phyloP scores from a whole-genome alignment of 2,888 invertebrate genomes.

The Pseudococcus jackbeardsleyi region DNA sequence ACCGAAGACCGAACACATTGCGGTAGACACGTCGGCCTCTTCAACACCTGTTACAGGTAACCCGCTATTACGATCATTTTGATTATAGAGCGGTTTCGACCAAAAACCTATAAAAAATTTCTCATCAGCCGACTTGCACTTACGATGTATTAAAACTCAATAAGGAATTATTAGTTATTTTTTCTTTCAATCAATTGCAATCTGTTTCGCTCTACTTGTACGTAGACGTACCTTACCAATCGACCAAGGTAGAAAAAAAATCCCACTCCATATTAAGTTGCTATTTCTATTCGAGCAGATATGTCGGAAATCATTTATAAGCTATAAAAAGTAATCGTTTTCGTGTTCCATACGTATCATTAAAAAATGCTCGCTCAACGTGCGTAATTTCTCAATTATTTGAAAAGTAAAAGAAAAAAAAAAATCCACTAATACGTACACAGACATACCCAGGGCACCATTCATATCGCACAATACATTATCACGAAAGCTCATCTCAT shows the following conservation, averaged over 20 bases:
- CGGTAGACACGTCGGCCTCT: slow-evolving; percentile 35
- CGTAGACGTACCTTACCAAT: neutral
- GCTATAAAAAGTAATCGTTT: slow-evolving; percentile 45
- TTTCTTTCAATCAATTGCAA: slow-evolving; percentile 53
- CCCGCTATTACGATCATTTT: slow-evolving; percentile 55
- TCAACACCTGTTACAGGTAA: slow-evolving; percentile 56
- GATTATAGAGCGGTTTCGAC: slow-evolving; percentile 60
- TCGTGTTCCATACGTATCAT: slow-evolving; percentile 44
- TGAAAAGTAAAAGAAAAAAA: neutral
- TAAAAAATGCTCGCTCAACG: slow-evolving; percentile 38
- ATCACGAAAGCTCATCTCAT: slow-evolving; percentile 17
- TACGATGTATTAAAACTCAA: slow-evolving; percentile 59
- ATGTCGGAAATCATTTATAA: slow-evolving; percentile 43
- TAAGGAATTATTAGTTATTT: slow-evolving; percentile 52
- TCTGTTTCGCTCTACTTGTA: slow-evolving; percentile 50
- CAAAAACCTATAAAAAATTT: slow-evolving; percentile 56
- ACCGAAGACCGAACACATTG: slow-evolving; percentile 28
- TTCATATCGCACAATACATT: neutral
- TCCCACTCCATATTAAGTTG: slow-evolving; percentile 19
- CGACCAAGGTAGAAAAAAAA: neutral
- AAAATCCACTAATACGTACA: neutral
- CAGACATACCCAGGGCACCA: too few relatives aligned
- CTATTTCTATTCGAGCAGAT: neutral
- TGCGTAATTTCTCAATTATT: slow-evolving; percentile 41
- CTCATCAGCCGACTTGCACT: slow-evolving; percentile 49